A percentile compares a stretch with the other conserved stretches of the same genome.
phyloP scores from a whole-genome alignment of 2,888 invertebrate genomes.

The Drosophila kuntzei region DNA sequence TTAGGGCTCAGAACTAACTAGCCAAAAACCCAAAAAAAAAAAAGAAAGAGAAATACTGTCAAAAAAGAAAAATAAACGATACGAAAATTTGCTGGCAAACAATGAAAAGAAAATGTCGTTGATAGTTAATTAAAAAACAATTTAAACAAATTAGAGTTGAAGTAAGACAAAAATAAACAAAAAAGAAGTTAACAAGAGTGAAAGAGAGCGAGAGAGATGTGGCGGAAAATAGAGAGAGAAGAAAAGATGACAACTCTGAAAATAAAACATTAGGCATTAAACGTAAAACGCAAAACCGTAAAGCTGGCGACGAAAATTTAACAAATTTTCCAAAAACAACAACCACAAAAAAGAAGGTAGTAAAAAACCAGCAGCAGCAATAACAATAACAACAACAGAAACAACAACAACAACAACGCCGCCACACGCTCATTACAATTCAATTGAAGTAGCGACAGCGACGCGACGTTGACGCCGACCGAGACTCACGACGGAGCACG shows the following conservation, averaged over 20 bases:
- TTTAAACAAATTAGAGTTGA: constrained; percentile 80
- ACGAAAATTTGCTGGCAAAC: constrained; percentile 53
- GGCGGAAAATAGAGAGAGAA: not conserved
- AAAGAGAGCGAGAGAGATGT: constrained; percentile 2
- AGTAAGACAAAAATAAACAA: constrained; percentile 40
- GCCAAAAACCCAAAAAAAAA: constrained; percentile 11
- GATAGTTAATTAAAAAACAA: constrained; percentile 82
- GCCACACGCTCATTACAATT: constrained; percentile 73
- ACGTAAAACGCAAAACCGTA: constrained; percentile 48
- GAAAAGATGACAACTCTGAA: constrained; percentile 34
- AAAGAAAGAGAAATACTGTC: constrained; percentile 2
- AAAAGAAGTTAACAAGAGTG: constrained; percentile 10
- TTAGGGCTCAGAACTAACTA: constrained; percentile 35
- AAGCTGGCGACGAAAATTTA: constrained; percentile 81
- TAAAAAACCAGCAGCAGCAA: constrained; percentile 23
- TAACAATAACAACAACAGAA: constrained; percentile 31
- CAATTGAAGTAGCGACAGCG: constrained; percentile 71
- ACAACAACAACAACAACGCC: constrained; percentile 39
- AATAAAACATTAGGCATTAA: constrained; percentile 39
- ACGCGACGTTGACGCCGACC: constrained; percentile 32
- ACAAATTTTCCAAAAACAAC: constrained; percentile 70
- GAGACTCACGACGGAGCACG: constrained; percentile 33
- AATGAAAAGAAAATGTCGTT: constrained; percentile 73
- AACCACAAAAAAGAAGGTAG: constrained; percentile 24
- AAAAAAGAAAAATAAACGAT: constrained; percentile 16